Evolutionary conservation across 2,113 vertebrate species (phyloP).

Genomic region (Myocastor coypus): DNA sequence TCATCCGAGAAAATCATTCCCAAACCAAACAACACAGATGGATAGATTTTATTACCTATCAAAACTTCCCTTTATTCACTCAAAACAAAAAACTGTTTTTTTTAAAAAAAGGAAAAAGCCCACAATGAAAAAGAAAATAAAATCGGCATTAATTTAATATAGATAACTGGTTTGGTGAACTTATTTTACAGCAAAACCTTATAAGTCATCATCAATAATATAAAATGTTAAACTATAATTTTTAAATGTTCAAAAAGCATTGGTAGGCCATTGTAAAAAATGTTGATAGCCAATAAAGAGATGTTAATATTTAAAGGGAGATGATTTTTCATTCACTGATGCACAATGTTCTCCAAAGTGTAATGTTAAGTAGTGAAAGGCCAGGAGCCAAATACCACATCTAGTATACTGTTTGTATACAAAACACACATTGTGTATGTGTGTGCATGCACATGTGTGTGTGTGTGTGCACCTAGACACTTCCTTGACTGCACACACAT

Average conservation of each 20-base stretch:
- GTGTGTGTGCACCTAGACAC: too few species aligned
- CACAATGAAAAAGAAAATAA: slow-evolving; percentile 2
- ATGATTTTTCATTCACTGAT: background rate
- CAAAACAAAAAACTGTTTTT: background rate
- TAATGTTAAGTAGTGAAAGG: background rate
- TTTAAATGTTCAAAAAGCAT: slow-evolving; percentile 17
- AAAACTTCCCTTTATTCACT: background rate
- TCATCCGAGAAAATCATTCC: slow-evolving; percentile 36
- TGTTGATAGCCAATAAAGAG: background rate
- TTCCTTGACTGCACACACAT: background rate
- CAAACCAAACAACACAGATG: slow-evolving; percentile 6
- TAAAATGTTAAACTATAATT: slow-evolving; percentile 33
- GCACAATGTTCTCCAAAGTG: background rate
- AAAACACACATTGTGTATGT: background rate
- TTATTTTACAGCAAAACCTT: slow-evolving; percentile 5
- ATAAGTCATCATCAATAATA: background rate
- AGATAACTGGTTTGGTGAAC: background rate
- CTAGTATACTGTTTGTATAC: background rate
- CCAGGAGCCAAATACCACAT: background rate
- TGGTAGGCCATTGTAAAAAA: background rate
- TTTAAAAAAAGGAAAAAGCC: background rate
- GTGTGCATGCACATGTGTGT: background rate
- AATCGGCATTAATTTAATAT: slow-evolving; percentile 21
- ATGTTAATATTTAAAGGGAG: background rate
- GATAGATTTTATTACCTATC: background rate